phyloP scores from a whole-genome alignment of 2,797 vertebrate species.

The Toxotes lorentzi region DNA sequence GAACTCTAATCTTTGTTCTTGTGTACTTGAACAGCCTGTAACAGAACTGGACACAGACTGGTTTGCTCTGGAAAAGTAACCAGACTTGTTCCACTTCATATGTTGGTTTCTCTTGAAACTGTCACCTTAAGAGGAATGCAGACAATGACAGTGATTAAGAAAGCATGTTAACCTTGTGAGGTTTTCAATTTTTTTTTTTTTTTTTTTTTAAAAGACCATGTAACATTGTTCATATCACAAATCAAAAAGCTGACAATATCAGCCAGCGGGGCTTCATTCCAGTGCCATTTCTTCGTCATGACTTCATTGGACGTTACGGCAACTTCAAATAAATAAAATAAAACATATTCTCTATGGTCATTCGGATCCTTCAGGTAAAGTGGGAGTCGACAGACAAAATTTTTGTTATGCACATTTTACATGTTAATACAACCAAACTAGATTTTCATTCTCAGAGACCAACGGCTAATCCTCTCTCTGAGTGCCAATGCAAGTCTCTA shows the following conservation, averaged over 20 bases:
- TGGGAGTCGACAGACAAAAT: conserved; percentile 21
- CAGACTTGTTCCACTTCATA: conserved; percentile 53
- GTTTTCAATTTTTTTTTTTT: conserved; percentile 52
- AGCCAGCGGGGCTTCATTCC: conserved; percentile 37
- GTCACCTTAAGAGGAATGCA: conserved; percentile 23
- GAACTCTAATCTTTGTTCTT: conserved; percentile 15
- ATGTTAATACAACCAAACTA: conserved; percentile 6
- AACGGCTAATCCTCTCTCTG: conserved; percentile 18
- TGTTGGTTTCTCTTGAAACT: conserved; percentile 48
- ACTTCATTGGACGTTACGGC: conserved; percentile 37
- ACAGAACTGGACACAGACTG: conserved; percentile 20
- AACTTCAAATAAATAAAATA: conserved; percentile 67
- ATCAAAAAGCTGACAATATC: background rate
- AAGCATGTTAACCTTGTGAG: conserved; percentile 24
- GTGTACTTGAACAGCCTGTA: conserved; percentile 22
- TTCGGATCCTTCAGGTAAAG: conserved; percentile 53
- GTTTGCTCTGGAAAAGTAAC: conserved; percentile 49
- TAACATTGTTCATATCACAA: conserved; percentile 26
- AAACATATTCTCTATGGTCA: conserved; percentile 28
- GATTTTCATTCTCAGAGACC: conserved; percentile 31
- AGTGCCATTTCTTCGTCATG: conserved; percentile 16
- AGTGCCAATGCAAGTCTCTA: conserved; percentile 18
- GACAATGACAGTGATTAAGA: conserved; percentile 18
- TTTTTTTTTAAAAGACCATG: background rate
- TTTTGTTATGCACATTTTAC: conserved; percentile 26